Conservation (phyloP, 2,797 vertebrate species). For the Dipus sagitta region DNA sequence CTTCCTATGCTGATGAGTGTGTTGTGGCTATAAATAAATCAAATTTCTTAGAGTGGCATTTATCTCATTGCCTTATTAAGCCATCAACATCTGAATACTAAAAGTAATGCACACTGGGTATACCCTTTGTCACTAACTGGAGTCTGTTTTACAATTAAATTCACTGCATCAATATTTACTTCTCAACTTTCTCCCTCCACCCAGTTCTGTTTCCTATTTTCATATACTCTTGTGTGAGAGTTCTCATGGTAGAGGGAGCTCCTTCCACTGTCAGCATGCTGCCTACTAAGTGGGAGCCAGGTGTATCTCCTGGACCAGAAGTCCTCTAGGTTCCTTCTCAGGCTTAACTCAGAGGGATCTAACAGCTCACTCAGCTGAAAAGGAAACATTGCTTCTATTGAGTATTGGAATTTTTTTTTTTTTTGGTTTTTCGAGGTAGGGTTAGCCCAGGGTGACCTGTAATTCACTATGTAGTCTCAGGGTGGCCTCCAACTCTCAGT, state of each 20-base stretch:
- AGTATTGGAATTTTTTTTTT: too few relatives aligned
- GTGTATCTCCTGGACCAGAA: too few relatives aligned
- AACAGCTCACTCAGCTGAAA: background rate
- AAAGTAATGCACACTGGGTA: background rate
- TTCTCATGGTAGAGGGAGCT: background rate
- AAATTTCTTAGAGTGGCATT: background rate
- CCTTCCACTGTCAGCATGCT: rapidly evolving
- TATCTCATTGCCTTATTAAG: slow-evolving; percentile 40
- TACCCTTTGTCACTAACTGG: background rate
- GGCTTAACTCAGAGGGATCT: background rate
- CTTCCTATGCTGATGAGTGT: background rate
- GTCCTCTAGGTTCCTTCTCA: background rate
- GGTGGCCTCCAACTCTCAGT: too few relatives aligned
- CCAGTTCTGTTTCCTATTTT: background rate
- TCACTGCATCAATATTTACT: background rate
- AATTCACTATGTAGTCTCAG: too few relatives aligned
- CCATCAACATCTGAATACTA: background rate
- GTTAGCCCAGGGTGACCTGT: too few relatives aligned
- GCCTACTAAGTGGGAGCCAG: background rate
- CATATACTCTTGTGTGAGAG: background rate
- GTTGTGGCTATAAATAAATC: background rate
- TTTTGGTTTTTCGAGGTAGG: too few relatives aligned
- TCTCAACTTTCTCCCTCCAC: background rate
- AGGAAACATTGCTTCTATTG: background rate
- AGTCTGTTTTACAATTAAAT: background rate